Evolutionary conservation across 2,113 vertebrate species (phyloP), one percentile per base, ranked within the genome.

Genomic region (pig (Sus scrofa)): DNA sequence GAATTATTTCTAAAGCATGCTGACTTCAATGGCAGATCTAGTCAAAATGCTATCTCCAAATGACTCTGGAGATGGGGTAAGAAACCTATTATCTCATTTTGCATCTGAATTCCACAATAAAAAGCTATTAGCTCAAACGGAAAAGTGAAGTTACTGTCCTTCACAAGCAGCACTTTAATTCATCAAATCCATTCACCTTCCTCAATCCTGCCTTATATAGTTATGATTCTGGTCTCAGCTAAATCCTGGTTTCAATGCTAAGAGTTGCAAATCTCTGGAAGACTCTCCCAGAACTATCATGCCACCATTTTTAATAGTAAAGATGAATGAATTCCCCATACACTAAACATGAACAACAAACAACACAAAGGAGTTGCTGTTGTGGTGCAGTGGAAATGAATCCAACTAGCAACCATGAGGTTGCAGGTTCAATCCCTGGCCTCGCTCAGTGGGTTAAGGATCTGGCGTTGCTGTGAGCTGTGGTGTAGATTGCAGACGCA

Each of bases 241-340:
- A 94, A 95, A 97, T 13, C 9, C 34, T 74, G 52, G 68, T 84
- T 90, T 94, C 54, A 77, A 62, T 27, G 70, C 11, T 75, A 97
- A 98, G 94, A 97, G 96, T 97, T 95, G 97, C 96, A 98, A 97
- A 95, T 84, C 73, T 97, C 97, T 95, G 88, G 96, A 97, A 98
- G 96, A 74, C 96, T 98, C 97, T 98, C 96, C 96, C 95, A 98
- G 97, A 97, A 96, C 39, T 58, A 18, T 26, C 32, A 83, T 26
- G 18, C 32, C 44, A 95, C 70, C 63, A 91, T 79, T 89, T 92
- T 86, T 56, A 89, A 89, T 0, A 85, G 30, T 44, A 88, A 87
- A 96, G 60, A 37, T 62, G 4, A 94, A 89, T 68, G 83, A 92
- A 82, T 32, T 58, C 34, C 78, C 52, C 20, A 10, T 9, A 91